Base-by-base conservation (phyloP, 2,888 invertebrate genomes). In the Pristionchus maxplancki region DNA sequence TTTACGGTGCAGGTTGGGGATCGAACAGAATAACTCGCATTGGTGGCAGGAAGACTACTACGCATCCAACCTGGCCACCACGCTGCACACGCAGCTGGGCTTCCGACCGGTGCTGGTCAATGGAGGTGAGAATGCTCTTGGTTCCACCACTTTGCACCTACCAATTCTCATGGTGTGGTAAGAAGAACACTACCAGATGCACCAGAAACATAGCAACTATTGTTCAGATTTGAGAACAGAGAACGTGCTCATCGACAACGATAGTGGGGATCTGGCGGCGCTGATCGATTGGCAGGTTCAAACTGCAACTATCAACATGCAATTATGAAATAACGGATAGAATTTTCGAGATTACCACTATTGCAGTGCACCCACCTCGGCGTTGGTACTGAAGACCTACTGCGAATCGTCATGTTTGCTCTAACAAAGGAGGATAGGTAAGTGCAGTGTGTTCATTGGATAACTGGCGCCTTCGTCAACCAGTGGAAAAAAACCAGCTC, bases 251-350 rank as follows among this genome's bases (percentile, higher is more conserved):
- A 50, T 83, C 53, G 53, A 83, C 53, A 53, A 28, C 1, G 82
- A 83, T 17, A 53, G 31, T 13, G 82, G 82, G 4, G 53, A 83
- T 53, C 53, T 83, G 20, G 34, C 50, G 24, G 50, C 82, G 34
- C 24, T 83, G 11, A 83, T 83, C 24, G 82, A 83, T 31, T 83
- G 50, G 50, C 82, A 83, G 82, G 82, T 37, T 31, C 67, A 9
- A 3, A 31, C 6, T n/a, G 4, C 15, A 37, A 37, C 24, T 58
- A 15, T 50, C 50, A 4, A 50, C 15, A 15, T 13, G 50, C 50
- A 50, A 50, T 15, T 50, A 50, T 50, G 50, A 9, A 50, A 9
- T 2, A 50, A 9, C 50, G 50, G 11, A 50, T 11, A 48, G 11
- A 48, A 48, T 48, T 48, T 48, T 48, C 11, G 44, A 48, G 44